Evolutionary conservation across 23 tunicate genomes (phyloP).

Genomic region (Phallusia fumigata): DNA sequence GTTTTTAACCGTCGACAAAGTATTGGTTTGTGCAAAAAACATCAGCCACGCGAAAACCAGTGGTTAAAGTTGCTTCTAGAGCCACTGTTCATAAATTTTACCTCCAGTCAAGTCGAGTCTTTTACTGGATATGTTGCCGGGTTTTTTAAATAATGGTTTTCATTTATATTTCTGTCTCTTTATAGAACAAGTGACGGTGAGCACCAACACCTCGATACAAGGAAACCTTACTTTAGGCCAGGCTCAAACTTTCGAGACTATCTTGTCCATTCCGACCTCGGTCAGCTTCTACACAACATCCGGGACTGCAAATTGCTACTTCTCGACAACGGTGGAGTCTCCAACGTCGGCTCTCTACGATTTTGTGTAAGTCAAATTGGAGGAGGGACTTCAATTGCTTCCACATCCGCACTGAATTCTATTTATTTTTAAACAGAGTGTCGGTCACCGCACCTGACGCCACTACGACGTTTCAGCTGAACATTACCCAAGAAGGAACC

Average conservation of each 20-base stretch:
- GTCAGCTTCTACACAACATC: slow-evolving; percentile 31
- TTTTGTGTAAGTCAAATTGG: slow-evolving; percentile 14
- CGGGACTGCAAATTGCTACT: slow-evolving; percentile 40
- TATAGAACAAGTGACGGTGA: slow-evolving; percentile 25
- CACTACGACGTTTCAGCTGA: neutral
- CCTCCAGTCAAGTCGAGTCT: no score
- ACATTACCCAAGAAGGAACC: neutral
- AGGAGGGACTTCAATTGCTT: no score
- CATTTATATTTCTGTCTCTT: no score
- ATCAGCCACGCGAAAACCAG: no score
- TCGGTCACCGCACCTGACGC: neutral
- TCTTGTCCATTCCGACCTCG: neutral
- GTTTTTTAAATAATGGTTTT: no score
- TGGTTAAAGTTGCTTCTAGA: no score
- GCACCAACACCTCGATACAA: slow-evolving; percentile 4
- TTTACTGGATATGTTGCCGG: no score
- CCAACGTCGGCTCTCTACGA: slow-evolving; percentile 43
- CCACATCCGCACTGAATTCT: no score
- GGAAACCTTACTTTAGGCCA: slow-evolving; percentile 31
- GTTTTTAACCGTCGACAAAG: no score
- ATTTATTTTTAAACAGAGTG: neutral
- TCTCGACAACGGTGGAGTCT: slow-evolving; percentile 22
- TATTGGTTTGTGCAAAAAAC: no score
- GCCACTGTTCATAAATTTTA: no score
- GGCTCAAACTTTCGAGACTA: slow-evolving; percentile 17